These are phyloP conservation scores for Emydocephalus ijimae DNA, from an alignment of 2,113 vertebrate species.

Conservation along the genomic window DNA sequence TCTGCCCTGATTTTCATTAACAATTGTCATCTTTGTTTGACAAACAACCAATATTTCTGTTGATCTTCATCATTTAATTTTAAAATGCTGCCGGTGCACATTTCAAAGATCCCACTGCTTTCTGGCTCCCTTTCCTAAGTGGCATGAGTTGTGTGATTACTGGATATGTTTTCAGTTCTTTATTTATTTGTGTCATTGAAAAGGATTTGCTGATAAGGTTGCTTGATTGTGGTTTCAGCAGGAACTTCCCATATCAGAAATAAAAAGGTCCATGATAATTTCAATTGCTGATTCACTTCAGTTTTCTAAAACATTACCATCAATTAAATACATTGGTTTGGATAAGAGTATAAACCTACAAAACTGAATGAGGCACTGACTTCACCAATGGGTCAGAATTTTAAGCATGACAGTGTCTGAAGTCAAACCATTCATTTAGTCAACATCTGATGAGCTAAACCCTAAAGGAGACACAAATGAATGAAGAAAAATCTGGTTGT, in stretches of 20 bases:
- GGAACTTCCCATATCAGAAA: slow-evolving; percentile 25
- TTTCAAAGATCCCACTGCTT: slow-evolving; percentile 18
- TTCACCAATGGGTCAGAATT: neutral
- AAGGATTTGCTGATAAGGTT: slow-evolving; percentile 40
- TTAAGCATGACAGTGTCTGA: neutral
- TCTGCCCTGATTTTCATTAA: slow-evolving; percentile 38
- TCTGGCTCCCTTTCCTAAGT: slow-evolving; percentile 8
- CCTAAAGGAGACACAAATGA: neutral
- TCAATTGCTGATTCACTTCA: neutral
- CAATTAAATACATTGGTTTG: neutral
- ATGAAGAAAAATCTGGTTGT: neutral
- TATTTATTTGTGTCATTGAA: slow-evolving; percentile 41
- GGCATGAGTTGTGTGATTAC: slow-evolving; percentile 46
- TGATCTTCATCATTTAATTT: slow-evolving; percentile 50
- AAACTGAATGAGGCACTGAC: neutral
- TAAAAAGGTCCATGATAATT: neutral
- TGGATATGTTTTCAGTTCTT: slow-evolving; percentile 28
- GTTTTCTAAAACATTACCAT: slow-evolving; percentile 7
- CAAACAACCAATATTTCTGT: slow-evolving; percentile 38
- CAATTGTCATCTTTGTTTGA: slow-evolving; percentile 46
- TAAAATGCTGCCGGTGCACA: slow-evolving; percentile 26
- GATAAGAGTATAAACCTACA: neutral
- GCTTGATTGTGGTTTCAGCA: slow-evolving; percentile 34
- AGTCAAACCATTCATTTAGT: neutral
- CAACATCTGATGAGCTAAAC: neutral